Percentiles rank a stretch among this genome's conserved stretches.
phyloP scores from a whole-genome alignment of 2,888 invertebrate species.

The Epinotia ramella region DNA sequence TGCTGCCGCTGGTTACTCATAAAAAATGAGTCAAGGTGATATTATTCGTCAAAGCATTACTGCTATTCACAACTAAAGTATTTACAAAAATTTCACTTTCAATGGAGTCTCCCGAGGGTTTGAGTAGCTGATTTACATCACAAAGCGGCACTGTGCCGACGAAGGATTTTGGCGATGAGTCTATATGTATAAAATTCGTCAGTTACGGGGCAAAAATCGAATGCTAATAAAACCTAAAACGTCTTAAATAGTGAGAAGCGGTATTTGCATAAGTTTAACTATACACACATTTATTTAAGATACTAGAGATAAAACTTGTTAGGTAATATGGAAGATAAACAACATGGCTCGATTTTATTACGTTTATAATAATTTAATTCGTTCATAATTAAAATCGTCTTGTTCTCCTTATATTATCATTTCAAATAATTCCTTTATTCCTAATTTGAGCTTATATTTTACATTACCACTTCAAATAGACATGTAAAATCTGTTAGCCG shows the following conservation, averaged over 20 bases:
- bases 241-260: neutral
- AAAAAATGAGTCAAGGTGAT: constrained; percentile 43
- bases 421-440: neutral
- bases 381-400: neutral
- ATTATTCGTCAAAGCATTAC: constrained; percentile 54
- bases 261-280: neutral
- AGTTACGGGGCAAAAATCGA: constrained; percentile 45
- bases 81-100: constrained; percentile 75
- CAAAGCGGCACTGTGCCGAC: constrained; percentile 75
- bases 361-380: too few species aligned
- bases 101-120: constrained; percentile 65
- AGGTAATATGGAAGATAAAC: neutral
- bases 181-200: constrained; percentile 46
- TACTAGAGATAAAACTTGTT: neutral
- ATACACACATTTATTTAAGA: neutral
- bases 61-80: constrained; percentile 68
- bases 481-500: neutral
- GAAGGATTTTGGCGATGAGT: constrained; percentile 63
- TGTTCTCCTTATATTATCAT: neutral
- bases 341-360: neutral
- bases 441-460: neutral
- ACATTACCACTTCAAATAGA: neutral
- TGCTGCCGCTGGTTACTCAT: neutral
- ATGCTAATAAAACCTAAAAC: constrained; percentile 48
- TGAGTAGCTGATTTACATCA: constrained; percentile 79